Evolutionary conservation across 2,888 invertebrate species (phyloP).

Genomic region (Mystacides longicornis): DNA sequence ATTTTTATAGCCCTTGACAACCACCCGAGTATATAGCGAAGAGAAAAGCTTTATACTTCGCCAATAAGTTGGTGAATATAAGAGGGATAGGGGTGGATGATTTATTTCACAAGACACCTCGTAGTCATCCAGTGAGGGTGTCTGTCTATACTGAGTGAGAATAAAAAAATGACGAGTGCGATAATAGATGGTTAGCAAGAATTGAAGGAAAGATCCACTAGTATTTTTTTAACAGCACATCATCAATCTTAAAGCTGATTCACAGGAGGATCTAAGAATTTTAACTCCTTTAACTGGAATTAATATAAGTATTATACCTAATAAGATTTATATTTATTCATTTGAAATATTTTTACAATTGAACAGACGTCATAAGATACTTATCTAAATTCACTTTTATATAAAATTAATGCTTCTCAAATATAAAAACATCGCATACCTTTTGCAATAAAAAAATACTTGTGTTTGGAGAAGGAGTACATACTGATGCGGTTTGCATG

Average conservation of each 20-base stretch:
- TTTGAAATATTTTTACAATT: too few relatives aligned
- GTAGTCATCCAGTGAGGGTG: neutral
- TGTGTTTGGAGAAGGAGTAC: too few relatives aligned
- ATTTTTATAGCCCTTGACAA: too few relatives aligned
- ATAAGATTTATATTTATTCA: neutral
- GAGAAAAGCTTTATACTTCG: too few relatives aligned
- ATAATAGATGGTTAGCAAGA: conserved; percentile 6
- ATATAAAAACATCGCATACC: too few relatives aligned
- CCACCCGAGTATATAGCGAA: too few relatives aligned
- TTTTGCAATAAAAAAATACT: too few relatives aligned
- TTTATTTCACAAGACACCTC: neutral
- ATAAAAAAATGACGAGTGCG: conserved; percentile 1
- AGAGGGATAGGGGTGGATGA: neutral
- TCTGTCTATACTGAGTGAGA: neutral
- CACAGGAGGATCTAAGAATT: neutral
- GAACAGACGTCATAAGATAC: neutral
- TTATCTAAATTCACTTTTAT: too few relatives aligned
- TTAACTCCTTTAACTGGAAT: too few relatives aligned
- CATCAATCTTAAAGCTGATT: conserved; percentile 11
- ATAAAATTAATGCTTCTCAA: too few relatives aligned
- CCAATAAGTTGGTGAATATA: neutral
- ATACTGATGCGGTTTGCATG: too few relatives aligned
- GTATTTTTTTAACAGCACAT: conserved; percentile 8
- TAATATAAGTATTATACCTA: neutral
- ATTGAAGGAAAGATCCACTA: conserved; percentile 6